A percentile compares a stretch with the other conserved stretches of the same genome.
Evolutionary conservation across 2,113 vertebrate genomes (phyloP).

Genomic region (Dipodomys merriami): DNA sequence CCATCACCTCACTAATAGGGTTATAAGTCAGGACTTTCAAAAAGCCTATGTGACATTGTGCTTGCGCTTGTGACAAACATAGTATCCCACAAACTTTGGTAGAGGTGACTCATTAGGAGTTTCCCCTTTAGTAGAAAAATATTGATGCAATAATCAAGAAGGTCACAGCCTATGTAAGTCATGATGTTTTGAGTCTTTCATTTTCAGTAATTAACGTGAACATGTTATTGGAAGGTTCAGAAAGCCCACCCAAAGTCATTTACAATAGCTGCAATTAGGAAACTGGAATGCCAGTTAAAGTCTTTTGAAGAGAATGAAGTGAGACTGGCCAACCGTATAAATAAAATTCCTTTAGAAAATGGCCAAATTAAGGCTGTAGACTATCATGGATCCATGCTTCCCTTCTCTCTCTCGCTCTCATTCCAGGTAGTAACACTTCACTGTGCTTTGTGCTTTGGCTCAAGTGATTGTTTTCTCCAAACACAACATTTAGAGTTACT

Average conservation of each 20-base stretch:
- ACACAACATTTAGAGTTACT: neutral
- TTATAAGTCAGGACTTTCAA: neutral
- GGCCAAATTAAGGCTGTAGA: conserved; percentile 22
- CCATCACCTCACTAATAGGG: neutral
- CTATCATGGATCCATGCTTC: conserved; percentile 10
- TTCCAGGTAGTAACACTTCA: conserved; percentile 29
- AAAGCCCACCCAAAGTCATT: conserved; percentile 58
- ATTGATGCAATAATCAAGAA: conserved; percentile 47
- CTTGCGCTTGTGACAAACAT: neutral
- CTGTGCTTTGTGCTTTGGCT: conserved; percentile 1
- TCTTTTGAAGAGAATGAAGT: conserved; percentile 21
- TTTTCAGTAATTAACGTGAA: conserved; percentile 70
- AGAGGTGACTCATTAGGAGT: conserved; percentile 59
- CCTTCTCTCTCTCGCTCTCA: neutral
- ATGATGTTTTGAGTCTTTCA: conserved; percentile 43
- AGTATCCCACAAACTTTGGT: neutral
- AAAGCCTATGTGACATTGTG: neutral
- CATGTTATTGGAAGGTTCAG: conserved; percentile 52
- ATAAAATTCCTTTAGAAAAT: conserved; percentile 57
- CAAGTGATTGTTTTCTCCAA: conserved; percentile 22
- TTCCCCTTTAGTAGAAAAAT: conserved; percentile 63
- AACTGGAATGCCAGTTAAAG: conserved; percentile 45
- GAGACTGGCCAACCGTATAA: conserved; percentile 42
- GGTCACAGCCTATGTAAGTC: conserved; percentile 29
- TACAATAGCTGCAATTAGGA: conserved; percentile 56